phyloP scores from a whole-genome alignment of 1,140 invertebrate genomes.

The Nebria ingens region DNA sequence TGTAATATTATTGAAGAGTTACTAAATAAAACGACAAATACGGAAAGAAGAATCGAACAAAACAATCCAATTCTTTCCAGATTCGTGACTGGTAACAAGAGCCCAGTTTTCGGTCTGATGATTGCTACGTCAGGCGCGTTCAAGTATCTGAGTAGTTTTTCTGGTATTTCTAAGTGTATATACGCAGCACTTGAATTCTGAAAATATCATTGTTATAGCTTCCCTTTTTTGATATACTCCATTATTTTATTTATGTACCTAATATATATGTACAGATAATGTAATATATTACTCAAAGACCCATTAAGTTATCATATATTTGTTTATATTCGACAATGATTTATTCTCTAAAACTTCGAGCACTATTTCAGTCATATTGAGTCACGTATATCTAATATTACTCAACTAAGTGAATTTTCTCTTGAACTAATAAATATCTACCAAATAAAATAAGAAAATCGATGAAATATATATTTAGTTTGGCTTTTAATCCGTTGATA shows the following conservation, averaged over 20 bases:
- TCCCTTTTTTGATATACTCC: no score
- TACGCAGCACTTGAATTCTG: not conserved
- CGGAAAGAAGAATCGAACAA: not conserved
- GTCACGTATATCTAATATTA: not conserved
- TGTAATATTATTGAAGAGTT: no score
- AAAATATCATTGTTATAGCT: not conserved
- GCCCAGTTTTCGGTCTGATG: not conserved
- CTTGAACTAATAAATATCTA: not conserved
- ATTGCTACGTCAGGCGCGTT: not conserved
- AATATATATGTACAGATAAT: no score
- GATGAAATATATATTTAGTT: no score
- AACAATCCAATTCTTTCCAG: not conserved
- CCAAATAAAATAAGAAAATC: no score
- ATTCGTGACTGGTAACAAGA: not conserved
- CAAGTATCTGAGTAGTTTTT: not conserved
- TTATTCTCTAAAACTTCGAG: no score
- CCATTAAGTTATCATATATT: no score
- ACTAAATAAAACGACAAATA: not conserved
- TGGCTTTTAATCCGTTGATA: no score
- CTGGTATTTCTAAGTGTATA: not conserved
- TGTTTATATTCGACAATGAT: no score
- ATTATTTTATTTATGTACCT: no score
- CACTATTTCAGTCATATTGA: no score
- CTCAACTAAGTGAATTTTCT: not conserved
- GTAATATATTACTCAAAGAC: no score